Evolutionary conservation across 2,797 vertebrate genomes (phyloP), one percentile per base, ranked within the genome.

Genomic region (Darevskia mixta): DNA sequence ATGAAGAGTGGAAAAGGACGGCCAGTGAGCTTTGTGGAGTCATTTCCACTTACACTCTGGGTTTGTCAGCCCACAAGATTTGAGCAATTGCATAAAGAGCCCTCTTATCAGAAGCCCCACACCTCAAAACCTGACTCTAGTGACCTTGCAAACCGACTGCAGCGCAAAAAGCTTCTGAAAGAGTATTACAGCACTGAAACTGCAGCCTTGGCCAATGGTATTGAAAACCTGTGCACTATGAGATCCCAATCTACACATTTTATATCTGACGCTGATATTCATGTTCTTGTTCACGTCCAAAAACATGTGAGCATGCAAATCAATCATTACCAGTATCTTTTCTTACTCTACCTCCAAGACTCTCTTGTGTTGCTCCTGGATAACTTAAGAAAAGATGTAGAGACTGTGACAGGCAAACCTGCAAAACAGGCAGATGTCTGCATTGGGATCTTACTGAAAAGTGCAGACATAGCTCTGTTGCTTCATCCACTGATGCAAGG

Each of bases 31-130:
- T 99, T 99, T 78, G 97, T 99, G 75, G 99, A 99, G 92, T 98
- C 99, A 18, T 99, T 99, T 90, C 99, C 99, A 0, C 97, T 99
- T 82, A 98, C 98, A 0, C 66, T 99, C 92, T 99, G 99, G 99
- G 97, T 98, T 41, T 98, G 98, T 95, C 98, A 99, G 93, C 99
- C 99, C 1, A 90, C 95, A 1, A 98, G 97, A 89, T 98, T 98
- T 3, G 92, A 97, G 61, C 97, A 97, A 86, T 97, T 98, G 85
- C 98, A 98, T 85, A 98, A 98, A 95, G 97, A 94, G 82, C 94
- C 97, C 38, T 93, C 95, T 2, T 92, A 94, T 13, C 94, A 89
- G 0, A 38, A 85, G 82, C n/a, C 89, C 82, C 85, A 96, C 75
- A 91, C 98, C 89, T 96, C 97, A 76, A 97, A 97, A 91, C 98